Conservation (phyloP, 2,113 vertebrate species). For the Rhabdornis inornatus region DNA sequence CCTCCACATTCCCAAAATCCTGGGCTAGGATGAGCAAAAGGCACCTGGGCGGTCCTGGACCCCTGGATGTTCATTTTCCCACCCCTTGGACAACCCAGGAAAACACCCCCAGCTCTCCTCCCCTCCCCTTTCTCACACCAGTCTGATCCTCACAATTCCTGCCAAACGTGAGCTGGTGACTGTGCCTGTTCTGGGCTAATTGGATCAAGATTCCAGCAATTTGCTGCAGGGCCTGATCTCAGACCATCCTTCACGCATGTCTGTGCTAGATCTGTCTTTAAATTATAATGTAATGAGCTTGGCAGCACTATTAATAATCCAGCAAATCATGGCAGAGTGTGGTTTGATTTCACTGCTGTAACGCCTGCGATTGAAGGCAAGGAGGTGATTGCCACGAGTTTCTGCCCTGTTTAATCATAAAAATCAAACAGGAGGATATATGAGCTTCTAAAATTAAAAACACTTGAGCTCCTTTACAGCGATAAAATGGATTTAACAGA, state of each 20-base stretch:
- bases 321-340: background rate
- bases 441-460: constrained; percentile 17
- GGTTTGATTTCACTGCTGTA: background rate
- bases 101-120: background rate
- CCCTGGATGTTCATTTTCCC: rapidly evolving
- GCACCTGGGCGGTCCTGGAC: rapidly evolving
- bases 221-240: constrained; percentile 46
- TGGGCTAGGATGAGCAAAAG: background rate
- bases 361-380: background rate
- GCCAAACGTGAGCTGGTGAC: background rate
- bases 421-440: constrained; percentile 19
- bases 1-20: background rate
- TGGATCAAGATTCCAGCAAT: constrained; percentile 58
- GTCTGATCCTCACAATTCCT: background rate
- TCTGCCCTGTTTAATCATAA: constrained; percentile 32
- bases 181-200: constrained; percentile 15
- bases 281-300: constrained; percentile 63
- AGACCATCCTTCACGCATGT: constrained; percentile 39
- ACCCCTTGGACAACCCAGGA: rapidly evolving
- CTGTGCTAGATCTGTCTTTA: constrained; percentile 50
- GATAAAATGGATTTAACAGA: background rate
- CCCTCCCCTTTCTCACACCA: background rate
- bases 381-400: background rate
- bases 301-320: constrained; percentile 52
- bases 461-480: background rate